Percentiles rank a stretch among this genome's conserved stretches.
These are phyloP conservation scores for Stegana nigrithorax DNA, from an alignment of 2,888 invertebrate genomes.

Conservation along the genomic window DNA sequence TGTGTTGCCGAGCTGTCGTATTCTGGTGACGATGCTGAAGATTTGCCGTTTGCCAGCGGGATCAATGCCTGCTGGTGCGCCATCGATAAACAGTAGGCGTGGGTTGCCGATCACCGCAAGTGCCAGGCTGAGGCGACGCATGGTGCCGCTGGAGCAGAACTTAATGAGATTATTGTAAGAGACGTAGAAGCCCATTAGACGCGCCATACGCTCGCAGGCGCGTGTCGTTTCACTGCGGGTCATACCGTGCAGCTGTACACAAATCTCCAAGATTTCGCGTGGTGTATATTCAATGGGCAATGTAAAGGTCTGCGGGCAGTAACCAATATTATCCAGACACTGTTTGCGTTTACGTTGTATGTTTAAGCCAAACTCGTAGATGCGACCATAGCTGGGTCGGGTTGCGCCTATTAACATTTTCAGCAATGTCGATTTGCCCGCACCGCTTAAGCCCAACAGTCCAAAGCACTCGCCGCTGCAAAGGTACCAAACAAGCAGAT, in stretches of 20 bases:
- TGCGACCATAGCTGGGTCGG: conserved; percentile 27
- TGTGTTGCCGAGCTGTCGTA: conserved; percentile 38
- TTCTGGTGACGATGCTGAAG: conserved; percentile 64
- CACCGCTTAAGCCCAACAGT: conserved; percentile 37
- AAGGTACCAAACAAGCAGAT: too few relatives aligned
- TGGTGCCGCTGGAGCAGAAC: conserved; percentile 37
- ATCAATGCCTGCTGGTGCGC: conserved; percentile 40
- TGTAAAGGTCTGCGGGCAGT: conserved; percentile 33
- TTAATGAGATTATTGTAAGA: conserved; percentile 27
- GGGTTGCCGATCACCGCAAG: conserved; percentile 44
- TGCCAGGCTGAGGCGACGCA: conserved; percentile 39
- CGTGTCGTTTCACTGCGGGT: background rate
- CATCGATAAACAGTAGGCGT: conserved; percentile 39
- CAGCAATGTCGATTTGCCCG: conserved; percentile 40
- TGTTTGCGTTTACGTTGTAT: conserved; percentile 19
- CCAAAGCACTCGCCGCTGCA: conserved; percentile 45
- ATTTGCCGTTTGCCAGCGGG: conserved; percentile 38
- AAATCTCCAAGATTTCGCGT: conserved; percentile 35
- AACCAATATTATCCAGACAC: conserved; percentile 41
- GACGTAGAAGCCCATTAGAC: conserved; percentile 38
- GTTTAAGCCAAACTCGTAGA: conserved; percentile 37
- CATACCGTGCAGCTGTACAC: conserved; percentile 38
- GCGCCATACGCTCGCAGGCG: conserved; percentile 35
- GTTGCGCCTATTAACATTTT: conserved; percentile 35
- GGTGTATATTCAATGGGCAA: conserved; percentile 36